These are phyloP conservation scores for Otolemur crassicaudatus DNA, from an alignment of 2,797 vertebrate species.

Conservation along the genomic window DNA sequence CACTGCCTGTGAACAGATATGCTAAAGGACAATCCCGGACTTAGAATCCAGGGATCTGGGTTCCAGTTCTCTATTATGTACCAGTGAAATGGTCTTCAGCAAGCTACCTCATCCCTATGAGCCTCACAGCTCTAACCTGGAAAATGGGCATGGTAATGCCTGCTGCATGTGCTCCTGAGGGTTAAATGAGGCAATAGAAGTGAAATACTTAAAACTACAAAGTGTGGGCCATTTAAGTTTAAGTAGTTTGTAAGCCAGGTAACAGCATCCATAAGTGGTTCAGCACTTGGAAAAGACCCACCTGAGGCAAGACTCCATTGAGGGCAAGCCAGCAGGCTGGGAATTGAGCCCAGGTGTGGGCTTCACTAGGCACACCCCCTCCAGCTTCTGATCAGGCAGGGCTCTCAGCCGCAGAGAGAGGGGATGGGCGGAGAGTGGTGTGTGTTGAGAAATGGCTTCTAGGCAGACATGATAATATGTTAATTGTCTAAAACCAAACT, in stretches of 20 bases:
- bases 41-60: neutral
- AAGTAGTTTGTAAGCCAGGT: neutral
- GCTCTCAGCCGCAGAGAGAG: neutral
- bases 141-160: neutral
- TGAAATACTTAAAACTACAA: neutral
- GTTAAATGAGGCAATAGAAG: neutral
- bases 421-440: neutral
- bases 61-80: neutral
- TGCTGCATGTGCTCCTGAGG: neutral
- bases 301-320: neutral
- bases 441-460: neutral
- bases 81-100: neutral
- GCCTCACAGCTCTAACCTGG: neutral
- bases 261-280: neutral
- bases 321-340: neutral
- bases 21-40: neutral
- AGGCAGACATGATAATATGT: neutral
- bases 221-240: neutral
- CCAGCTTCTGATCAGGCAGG: neutral
- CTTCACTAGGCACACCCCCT: neutral
- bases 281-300: neutral
- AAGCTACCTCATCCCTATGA: neutral
- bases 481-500: neutral
- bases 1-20: too few species aligned
- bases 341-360: neutral